Percentiles rank a stretch among this genome's conserved stretches.
Conservation (phyloP, 2,888 invertebrate genomes). For the Neoascia interrupta region DNA sequence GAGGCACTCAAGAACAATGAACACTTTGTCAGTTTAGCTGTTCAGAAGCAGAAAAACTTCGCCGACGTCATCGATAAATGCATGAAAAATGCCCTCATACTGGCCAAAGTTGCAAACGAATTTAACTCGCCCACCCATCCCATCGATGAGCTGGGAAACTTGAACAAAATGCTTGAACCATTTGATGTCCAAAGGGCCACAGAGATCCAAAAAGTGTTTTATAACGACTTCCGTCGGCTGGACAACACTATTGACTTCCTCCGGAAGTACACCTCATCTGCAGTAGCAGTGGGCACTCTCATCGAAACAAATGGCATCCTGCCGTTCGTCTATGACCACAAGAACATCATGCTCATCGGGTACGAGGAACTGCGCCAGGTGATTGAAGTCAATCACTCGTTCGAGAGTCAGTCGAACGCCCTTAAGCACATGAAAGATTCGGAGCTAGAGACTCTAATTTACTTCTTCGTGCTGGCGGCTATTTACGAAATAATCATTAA, state of each 20-base stretch:
- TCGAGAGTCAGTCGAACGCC: slow-evolving; percentile 73
- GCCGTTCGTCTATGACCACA: slow-evolving; percentile 50
- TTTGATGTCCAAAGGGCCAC: slow-evolving; percentile 69
- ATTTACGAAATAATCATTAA: slow-evolving; percentile 74
- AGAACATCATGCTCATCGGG: slow-evolving; percentile 66
- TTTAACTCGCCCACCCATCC: slow-evolving; percentile 72
- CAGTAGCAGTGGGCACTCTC: slow-evolving; percentile 16
- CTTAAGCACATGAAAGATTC: slow-evolving; percentile 71
- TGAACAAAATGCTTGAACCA: slow-evolving; percentile 71
- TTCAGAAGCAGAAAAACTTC: slow-evolving; percentile 72
- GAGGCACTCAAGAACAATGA: slow-evolving; percentile 71
- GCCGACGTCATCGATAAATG: slow-evolving; percentile 71
- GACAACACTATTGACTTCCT: slow-evolving; percentile 73
- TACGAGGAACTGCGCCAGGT: slow-evolving; percentile 73
- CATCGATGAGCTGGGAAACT: slow-evolving; percentile 73
- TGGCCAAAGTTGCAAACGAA: slow-evolving; percentile 76
- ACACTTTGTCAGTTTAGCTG: slow-evolving; percentile 74
- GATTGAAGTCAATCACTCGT: slow-evolving; percentile 73
- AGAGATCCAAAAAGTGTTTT: slow-evolving; percentile 75
- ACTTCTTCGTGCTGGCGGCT: slow-evolving; percentile 74
- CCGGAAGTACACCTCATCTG: slow-evolving; percentile 24
- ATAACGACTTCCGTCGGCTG: slow-evolving; percentile 76
- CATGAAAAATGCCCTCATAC: slow-evolving; percentile 74
- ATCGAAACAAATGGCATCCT: slow-evolving; percentile 62
- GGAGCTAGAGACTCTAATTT: slow-evolving; percentile 75